Percentiles rank a stretch among this genome's conserved stretches.
phyloP scores from a whole-genome alignment of 2,888 invertebrate genomes.

The Aspidiotus destructor region DNA sequence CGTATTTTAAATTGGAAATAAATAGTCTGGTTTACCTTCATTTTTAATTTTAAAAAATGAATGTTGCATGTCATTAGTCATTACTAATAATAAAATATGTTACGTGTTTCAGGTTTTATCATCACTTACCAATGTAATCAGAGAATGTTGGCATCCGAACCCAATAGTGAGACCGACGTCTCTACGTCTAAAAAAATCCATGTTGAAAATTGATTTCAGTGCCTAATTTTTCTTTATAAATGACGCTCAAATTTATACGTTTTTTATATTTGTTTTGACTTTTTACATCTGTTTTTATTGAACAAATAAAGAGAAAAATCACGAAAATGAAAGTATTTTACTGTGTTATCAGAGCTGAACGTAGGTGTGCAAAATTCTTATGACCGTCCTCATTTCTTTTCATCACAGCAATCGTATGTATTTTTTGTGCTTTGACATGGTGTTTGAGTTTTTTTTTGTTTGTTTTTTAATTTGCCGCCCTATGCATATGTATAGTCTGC shows the following conservation, averaged over 20 bases:
- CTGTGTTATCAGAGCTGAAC: too few relatives aligned
- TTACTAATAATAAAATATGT: background rate
- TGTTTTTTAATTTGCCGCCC: too few relatives aligned
- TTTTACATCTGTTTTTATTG: background rate
- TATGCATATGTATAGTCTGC: too few relatives aligned
- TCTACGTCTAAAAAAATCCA: slow-evolving; percentile 74
- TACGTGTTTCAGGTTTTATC: slow-evolving; percentile 55
- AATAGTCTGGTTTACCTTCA: background rate
- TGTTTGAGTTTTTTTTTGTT: too few relatives aligned
- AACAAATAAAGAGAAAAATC: background rate
- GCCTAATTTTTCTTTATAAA: background rate
- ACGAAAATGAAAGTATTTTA: too few relatives aligned
- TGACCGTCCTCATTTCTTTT: too few relatives aligned
- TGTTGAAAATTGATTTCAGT: slow-evolving; percentile 53
- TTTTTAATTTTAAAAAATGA: too few relatives aligned
- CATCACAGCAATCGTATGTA: too few relatives aligned
- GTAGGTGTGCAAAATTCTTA: too few relatives aligned
- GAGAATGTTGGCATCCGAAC: slow-evolving; percentile 84
- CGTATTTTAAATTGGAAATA: background rate
- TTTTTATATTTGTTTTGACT: background rate
- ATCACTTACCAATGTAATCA: slow-evolving; percentile 69
- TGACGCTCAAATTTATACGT: background rate
- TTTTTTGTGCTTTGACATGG: too few relatives aligned
- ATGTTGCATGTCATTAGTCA: background rate
- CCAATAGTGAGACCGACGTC: slow-evolving; percentile 73